phyloP scores from a whole-genome alignment of 2,797 vertebrate species.

The Pelodytes ibericus region DNA sequence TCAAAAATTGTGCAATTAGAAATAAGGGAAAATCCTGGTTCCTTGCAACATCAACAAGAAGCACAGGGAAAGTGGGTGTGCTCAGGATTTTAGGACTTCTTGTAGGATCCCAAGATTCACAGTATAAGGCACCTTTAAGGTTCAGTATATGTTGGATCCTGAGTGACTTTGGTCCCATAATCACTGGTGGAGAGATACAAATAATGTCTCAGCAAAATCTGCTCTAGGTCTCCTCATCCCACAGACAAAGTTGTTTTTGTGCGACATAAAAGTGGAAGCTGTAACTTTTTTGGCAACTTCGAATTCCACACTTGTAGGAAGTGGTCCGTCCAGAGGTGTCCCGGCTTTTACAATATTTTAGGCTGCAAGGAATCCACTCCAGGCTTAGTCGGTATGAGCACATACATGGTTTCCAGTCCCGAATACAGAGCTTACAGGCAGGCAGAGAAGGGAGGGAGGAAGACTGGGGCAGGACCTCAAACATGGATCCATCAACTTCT shows the following conservation, averaged over 20 bases:
- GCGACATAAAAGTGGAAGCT: slow-evolving; percentile 88
- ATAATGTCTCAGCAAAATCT: not conserved
- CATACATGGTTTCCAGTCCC: slow-evolving; percentile 85
- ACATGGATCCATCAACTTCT: slow-evolving; percentile 90
- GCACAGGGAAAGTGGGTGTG: slow-evolving; percentile 18
- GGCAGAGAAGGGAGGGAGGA: slow-evolving; percentile 72
- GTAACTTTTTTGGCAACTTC: slow-evolving; percentile 96
- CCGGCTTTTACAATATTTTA: slow-evolving; percentile 91
- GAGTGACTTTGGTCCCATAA: slow-evolving; percentile 37
- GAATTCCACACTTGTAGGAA: slow-evolving; percentile 96
- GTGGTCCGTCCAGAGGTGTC: slow-evolving; percentile 77
- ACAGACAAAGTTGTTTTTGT: slow-evolving; percentile 91
- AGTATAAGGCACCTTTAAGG: slow-evolving; percentile 39
- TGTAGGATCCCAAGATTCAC: slow-evolving; percentile 47
- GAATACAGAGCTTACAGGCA: slow-evolving; percentile 76
- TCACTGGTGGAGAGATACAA: slow-evolving; percentile 7
- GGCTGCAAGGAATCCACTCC: slow-evolving; percentile 95
- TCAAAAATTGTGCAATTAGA: slow-evolving; percentile 44
- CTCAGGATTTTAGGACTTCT: slow-evolving; percentile 14
- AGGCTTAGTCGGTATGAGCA: slow-evolving; percentile 89
- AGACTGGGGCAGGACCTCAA: slow-evolving; percentile 82
- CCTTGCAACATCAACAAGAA: slow-evolving; percentile 6
- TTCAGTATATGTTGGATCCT: slow-evolving; percentile 10
- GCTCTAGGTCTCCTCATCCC: slow-evolving; percentile 90
- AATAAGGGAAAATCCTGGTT: not conserved